Conservation (phyloP, 2,888 invertebrate species). For the Automeris io region DNA sequence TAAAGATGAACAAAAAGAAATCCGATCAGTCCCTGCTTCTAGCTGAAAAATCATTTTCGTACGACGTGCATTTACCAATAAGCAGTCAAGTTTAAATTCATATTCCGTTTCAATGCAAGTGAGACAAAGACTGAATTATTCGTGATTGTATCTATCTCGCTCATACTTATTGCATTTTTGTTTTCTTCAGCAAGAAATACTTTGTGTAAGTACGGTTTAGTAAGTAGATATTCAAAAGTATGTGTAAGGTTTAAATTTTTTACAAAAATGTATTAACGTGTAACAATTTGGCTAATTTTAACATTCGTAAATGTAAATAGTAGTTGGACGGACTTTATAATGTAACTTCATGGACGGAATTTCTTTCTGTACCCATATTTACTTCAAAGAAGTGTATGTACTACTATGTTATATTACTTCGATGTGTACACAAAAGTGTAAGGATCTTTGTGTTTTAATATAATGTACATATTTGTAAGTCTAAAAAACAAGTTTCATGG, state of each 20-base stretch:
- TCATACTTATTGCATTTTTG: conserved; percentile 22
- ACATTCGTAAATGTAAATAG: conserved; percentile 30
- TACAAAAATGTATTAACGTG: conserved; percentile 42
- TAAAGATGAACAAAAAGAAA: conserved; percentile 20
- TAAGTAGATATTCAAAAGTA: conserved; percentile 17
- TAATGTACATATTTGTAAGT: conserved; percentile 47
- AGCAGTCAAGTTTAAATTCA: conserved; percentile 58
- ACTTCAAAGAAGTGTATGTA: conserved; percentile 57
- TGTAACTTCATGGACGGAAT: conserved; percentile 24
- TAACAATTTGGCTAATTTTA: conserved; percentile 30
- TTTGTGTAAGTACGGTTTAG: conserved; percentile 12
- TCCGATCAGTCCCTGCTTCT: too few species aligned
- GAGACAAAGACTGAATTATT: conserved; percentile 74
- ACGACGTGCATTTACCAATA: conserved; percentile 38
- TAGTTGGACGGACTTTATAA: conserved; percentile 5
- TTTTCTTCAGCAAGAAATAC: conserved; percentile 18
- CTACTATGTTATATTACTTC: conserved; percentile 14
- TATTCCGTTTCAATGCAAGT: conserved; percentile 45
- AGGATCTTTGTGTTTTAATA: conserved; percentile 22
- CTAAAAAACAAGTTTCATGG: conserved; percentile 60
- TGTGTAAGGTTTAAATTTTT: conserved; percentile 37
- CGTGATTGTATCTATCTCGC: conserved; percentile 24
- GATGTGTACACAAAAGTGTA: conserved; percentile 19
- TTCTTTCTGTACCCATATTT: conserved; percentile 26
- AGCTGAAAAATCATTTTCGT: conserved; percentile 37